Evolutionary conservation across 1,140 invertebrate genomes (phyloP).

Genomic region (Formica exsecta): DNA sequence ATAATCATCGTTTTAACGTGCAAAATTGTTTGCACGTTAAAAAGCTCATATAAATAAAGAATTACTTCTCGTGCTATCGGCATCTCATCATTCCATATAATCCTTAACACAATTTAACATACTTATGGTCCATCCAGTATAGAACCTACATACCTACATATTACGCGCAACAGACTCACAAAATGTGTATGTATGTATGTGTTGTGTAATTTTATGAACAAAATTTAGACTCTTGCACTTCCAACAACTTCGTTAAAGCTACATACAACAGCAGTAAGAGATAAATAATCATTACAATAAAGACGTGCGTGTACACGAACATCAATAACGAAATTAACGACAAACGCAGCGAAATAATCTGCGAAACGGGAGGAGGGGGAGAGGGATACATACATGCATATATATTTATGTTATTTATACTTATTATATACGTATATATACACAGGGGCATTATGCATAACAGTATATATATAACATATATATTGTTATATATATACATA

Average conservation of each 20-base stretch:
- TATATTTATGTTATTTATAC: conserved; percentile 15
- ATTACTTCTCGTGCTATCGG: background rate
- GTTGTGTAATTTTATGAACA: conserved; percentile 31
- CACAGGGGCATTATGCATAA: conserved; percentile 10
- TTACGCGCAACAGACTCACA: background rate
- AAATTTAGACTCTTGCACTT: conserved; percentile 3
- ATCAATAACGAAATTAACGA: conserved; percentile 45
- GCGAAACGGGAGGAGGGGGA: background rate
- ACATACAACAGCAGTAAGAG: conserved; percentile 43
- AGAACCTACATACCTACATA: conserved; percentile 30
- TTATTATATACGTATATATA: conserved; percentile 31
- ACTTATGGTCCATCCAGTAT: conserved; percentile 38
- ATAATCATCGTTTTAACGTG: conserved; percentile 15
- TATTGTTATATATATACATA: conserved; percentile 61
- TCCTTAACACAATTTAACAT: conserved; percentile 32
- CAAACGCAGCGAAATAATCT: conserved; percentile 34
- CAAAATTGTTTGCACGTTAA: background rate
- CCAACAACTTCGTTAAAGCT: conserved; percentile 34
- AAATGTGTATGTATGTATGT: background rate
- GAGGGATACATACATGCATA: conserved; percentile 9
- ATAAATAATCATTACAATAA: conserved; percentile 50
- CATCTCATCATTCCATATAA: conserved; percentile 26
- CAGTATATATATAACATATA: conserved; percentile 56
- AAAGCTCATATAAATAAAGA: conserved; percentile 23
- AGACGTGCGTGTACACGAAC: conserved; percentile 2